Evolutionary conservation across 2,888 invertebrate genomes (phyloP), one percentile per base, ranked within the genome.

Genomic region (Lysandra coridon): DNA sequence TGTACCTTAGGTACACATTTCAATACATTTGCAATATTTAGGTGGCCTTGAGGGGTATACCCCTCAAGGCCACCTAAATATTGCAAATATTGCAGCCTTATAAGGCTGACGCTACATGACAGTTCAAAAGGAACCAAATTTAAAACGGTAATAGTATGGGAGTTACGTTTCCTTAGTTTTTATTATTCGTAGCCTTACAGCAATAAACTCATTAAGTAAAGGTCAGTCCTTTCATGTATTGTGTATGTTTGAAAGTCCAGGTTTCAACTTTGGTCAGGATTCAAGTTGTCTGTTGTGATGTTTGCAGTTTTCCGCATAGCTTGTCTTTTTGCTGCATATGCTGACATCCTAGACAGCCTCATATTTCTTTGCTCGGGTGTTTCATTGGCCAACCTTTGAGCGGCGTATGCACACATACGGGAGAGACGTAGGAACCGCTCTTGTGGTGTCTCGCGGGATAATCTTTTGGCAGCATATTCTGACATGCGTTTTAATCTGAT

Each of bases 401-500:
- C 94, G 30, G 94, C 92, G 85, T 94, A 94, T 1, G 90, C 92
- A 1, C 94, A 94, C 94, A 94, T 94, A 44, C 93, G 88, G 7
- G 92, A 88, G 33, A 94, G 85, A 0, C 94, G 89, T 78, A 84
- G 87, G 3, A 92, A 90, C 83, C 94, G 85, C 81, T 94, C 93
- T 76, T 92, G 92, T 33, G 86, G 86, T 0, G 91, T 90, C 84
- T 95, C 94, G 76, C 86, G 85, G 0, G 93, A 87, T 44, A 94
- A 80, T 74, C 94, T 85, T 80, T 87, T 90, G 0, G 94, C 93
- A 12, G 94, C 91, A 83, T 94, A 94, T 80, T 92, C 91, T 0
- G 94, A 94, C 94, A 95, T 95, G 33, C 93, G 89, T 81, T 87
- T 89, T 0, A 95, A 87, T 53, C 94, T 87, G 12, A 81, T 30